A percentile compares a stretch with the other conserved stretches of the same genome.
Evolutionary conservation across 2,888 invertebrate genomes (phyloP).

Genomic region (Salpingus planirostris): DNA sequence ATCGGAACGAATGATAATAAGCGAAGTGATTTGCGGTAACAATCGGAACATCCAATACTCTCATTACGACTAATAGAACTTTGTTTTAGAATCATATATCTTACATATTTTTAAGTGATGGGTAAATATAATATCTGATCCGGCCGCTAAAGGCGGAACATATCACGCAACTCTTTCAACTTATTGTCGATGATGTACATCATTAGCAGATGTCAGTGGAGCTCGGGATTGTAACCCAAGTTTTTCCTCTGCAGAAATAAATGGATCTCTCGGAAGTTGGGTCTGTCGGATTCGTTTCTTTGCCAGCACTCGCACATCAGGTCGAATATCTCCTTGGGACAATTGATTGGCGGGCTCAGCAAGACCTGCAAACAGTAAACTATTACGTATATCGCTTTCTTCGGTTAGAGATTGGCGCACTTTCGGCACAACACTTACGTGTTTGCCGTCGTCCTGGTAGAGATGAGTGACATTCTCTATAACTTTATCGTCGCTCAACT

Average conservation of each 20-base stretch:
- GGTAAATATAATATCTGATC: background rate
- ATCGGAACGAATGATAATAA: slow-evolving; percentile 8
- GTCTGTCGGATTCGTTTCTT: slow-evolving; percentile 64
- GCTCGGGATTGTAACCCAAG: slow-evolving; percentile 46
- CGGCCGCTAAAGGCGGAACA: slow-evolving; percentile 12
- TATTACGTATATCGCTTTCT: slow-evolving; percentile 8
- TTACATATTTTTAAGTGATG: background rate
- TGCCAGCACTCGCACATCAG: slow-evolving; percentile 85
- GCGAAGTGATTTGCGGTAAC: slow-evolving; percentile 4
- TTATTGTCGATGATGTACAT: slow-evolving; percentile 30
- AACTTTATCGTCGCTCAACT: slow-evolving; percentile 69
- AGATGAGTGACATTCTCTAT: slow-evolving; percentile 74
- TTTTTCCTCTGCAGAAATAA: slow-evolving; percentile 74
- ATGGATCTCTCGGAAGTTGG: slow-evolving; percentile 76
- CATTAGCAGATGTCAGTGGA: slow-evolving; percentile 34
- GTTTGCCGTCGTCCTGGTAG: slow-evolving; percentile 63
- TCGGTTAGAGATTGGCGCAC: background rate
- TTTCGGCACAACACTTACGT: slow-evolving; percentile 45
- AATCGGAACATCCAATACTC: slow-evolving; percentile 5
- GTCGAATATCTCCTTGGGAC: slow-evolving; percentile 78
- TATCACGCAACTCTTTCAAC: slow-evolving; percentile 31
- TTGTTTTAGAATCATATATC: slow-evolving; percentile 3
- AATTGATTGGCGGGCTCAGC: slow-evolving; percentile 63
- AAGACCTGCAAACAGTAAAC: slow-evolving; percentile 39
- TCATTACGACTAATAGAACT: slow-evolving; percentile 1